phyloP scores from a whole-genome alignment of 2,797 vertebrate species.

The Tokudaia muenninki region DNA sequence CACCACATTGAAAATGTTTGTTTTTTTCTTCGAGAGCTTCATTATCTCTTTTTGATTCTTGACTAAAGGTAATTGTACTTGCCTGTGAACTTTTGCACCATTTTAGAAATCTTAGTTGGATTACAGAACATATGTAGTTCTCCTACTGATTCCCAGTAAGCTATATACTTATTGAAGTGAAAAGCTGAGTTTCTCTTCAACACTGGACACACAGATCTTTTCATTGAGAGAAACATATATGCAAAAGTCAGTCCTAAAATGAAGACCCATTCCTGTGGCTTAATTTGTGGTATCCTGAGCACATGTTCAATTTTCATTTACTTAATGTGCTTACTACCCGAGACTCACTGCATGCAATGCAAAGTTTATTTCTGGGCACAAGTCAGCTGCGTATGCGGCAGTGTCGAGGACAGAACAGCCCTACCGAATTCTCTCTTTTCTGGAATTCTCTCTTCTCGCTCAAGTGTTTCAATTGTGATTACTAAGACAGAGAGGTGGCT shows the following conservation, averaged over 20 bases:
- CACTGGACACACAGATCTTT: background rate
- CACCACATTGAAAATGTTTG: conserved; percentile 46
- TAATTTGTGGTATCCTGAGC: background rate
- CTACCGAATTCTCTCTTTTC: background rate
- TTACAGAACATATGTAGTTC: background rate
- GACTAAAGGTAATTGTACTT: background rate
- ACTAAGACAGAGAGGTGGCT: background rate
- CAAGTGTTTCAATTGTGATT: background rate
- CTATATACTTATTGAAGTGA: conserved; percentile 18
- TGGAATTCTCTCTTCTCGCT: background rate
- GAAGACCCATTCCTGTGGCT: background rate
- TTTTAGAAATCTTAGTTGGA: background rate
- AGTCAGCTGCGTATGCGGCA: background rate
- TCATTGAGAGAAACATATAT: conserved; percentile 2
- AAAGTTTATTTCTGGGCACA: background rate
- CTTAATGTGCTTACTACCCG: background rate
- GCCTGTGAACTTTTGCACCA: conserved; percentile 22
- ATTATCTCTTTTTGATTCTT: conserved; percentile 24
- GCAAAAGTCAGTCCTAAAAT: background rate
- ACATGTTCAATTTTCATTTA: conserved; percentile 16
- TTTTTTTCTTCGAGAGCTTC: background rate
- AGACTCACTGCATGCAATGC: background rate
- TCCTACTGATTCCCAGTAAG: background rate
- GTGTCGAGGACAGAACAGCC: background rate
- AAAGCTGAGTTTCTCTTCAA: conserved; percentile 31